Evolutionary conservation across 2,797 vertebrate genomes (phyloP).

Genomic region (Acrocephalus scirpaceus): DNA sequence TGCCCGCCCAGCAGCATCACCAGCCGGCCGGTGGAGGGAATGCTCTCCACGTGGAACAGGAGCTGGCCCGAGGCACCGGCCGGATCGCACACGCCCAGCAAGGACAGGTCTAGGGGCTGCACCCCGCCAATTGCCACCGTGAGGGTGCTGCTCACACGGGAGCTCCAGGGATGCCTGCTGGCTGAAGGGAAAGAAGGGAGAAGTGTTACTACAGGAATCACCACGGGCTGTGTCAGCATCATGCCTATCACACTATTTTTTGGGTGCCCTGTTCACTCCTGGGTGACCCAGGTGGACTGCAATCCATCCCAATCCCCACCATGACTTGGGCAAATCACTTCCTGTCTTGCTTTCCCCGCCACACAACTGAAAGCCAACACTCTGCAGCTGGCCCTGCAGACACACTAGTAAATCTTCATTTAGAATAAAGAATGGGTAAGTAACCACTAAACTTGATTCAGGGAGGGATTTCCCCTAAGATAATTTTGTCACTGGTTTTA

Average conservation of each 20-base stretch:
- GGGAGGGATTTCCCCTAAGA: background rate
- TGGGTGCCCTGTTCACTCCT: background rate
- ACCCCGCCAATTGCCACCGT: slow-evolving; percentile 81
- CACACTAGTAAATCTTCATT: background rate
- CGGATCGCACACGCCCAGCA: slow-evolving; percentile 75
- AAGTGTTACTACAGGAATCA: background rate
- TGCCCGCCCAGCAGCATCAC: slow-evolving; percentile 56
- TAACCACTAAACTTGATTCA: background rate
- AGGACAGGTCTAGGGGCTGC: slow-evolving; percentile 71
- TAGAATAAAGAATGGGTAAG: background rate
- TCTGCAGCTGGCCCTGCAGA: background rate
- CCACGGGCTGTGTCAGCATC: accelerated
- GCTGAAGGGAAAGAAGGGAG: slow-evolving; percentile 67
- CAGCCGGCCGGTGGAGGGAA: slow-evolving; percentile 84
- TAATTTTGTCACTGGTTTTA: background rate
- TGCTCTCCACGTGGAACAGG: slow-evolving; percentile 76
- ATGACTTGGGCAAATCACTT: background rate
- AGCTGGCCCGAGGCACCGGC: slow-evolving; percentile 69
- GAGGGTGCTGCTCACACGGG: slow-evolving; percentile 80
- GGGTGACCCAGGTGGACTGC: background rate
- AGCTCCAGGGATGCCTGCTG: slow-evolving; percentile 67
- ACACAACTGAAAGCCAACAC: background rate
- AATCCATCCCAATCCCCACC: background rate
- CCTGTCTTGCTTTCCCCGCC: background rate
- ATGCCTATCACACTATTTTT: background rate